These are phyloP conservation scores for Netelia fuscicornis DNA, from an alignment of 2,888 invertebrate genomes.

Conservation along the genomic window DNA sequence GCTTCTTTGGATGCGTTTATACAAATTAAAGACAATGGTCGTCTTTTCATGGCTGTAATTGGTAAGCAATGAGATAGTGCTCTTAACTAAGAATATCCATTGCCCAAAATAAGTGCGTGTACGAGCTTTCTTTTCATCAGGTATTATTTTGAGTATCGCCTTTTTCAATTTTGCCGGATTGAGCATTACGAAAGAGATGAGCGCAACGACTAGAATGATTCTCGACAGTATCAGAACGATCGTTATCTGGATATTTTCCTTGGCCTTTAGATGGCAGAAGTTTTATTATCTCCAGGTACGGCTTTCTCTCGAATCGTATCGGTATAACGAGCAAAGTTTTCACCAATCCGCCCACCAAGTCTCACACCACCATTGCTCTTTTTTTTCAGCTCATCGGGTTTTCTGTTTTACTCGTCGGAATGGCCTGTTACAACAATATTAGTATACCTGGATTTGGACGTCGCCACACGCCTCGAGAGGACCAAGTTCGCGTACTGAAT, in stretches of 20 bases:
- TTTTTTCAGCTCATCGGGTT: constrained; percentile 90
- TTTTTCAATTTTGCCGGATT: constrained; percentile 97
- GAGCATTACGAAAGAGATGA: constrained; percentile 96
- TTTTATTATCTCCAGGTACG: constrained; percentile 88
- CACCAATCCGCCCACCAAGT: too few species aligned
- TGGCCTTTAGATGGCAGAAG: constrained; percentile 91
- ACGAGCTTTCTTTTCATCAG: constrained; percentile 83
- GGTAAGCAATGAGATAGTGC: constrained; percentile 84
- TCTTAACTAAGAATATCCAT: background rate
- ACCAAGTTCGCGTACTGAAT: constrained; percentile 79
- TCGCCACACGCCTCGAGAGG: constrained; percentile 75
- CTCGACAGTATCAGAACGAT: constrained; percentile 95
- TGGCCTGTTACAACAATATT: constrained; percentile 92
- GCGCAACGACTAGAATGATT: constrained; percentile 96
- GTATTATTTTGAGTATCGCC: constrained; percentile 94
- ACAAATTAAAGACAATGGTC: constrained; percentile 90
- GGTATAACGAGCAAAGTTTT: too few species aligned
- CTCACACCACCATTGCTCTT: too few species aligned
- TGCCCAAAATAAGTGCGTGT: background rate
- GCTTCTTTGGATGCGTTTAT: constrained; percentile 93
- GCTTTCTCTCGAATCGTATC: background rate
- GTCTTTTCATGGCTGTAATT: constrained; percentile 88
- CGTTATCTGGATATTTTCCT: constrained; percentile 94
- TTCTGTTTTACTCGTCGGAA: constrained; percentile 90
- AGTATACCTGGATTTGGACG: constrained; percentile 82